Percentiles rank a stretch among this genome's conserved stretches.
Evolutionary conservation across 1,140 invertebrate species (phyloP).

Genomic region (Drosophila bocqueti): DNA sequence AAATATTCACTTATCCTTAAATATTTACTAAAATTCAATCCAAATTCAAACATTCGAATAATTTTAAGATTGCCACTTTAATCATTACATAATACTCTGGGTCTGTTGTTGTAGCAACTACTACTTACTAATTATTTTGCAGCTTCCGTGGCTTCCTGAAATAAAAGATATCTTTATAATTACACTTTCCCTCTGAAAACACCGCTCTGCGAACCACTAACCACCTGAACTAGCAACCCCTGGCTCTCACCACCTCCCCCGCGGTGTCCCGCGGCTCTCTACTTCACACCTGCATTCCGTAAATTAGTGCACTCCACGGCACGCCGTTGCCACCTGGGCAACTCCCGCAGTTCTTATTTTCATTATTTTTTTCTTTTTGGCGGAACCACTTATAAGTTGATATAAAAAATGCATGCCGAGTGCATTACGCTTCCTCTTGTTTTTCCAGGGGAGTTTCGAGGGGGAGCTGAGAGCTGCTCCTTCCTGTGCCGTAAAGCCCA

Average conservation of each 20-base stretch:
- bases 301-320: constrained; percentile 38
- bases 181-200: constrained; percentile 1
- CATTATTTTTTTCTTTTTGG: constrained; percentile 16
- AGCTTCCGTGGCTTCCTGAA: constrained; percentile 12
- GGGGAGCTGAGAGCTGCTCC: constrained; percentile 2
- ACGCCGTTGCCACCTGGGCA: constrained; percentile 36
- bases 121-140: constrained; percentile 20
- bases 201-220: constrained; percentile 23
- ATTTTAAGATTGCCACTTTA: neutral
- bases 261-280: neutral
- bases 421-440: constrained; percentile 47
- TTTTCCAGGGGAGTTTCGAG: constrained; percentile 3
- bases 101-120: neutral
- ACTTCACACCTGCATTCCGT: constrained; percentile 39
- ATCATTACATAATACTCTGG: neutral
- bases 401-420: constrained; percentile 60
- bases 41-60: neutral
- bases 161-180: constrained; percentile 23
- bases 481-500: constrained; percentile 36
- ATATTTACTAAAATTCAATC: neutral
- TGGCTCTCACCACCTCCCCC: neutral
- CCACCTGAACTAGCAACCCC: constrained; percentile 28
- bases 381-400: constrained; percentile 52
- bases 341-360: constrained; percentile 17
- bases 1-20: too few species aligned